Base-by-base conservation (phyloP, 2,113 vertebrate genomes). In the Chrysemys picta region DNA sequence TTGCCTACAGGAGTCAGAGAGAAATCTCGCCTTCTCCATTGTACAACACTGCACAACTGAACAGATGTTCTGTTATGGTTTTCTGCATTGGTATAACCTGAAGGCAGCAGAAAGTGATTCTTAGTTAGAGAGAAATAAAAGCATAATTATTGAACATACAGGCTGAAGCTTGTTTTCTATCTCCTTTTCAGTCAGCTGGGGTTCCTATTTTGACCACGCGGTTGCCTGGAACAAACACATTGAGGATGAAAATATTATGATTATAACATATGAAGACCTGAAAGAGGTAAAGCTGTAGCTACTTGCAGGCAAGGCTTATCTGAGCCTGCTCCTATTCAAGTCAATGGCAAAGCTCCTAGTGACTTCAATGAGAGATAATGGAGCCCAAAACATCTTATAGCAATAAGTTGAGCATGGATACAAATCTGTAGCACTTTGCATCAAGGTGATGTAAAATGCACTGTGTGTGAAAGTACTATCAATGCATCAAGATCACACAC, bases 131-230 rank as follows among this genome's bases (percentile, higher is more conserved):
- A 72, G n/a, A 57, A 80, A 2, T 42, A 82, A 89, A 69, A n/a
- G 62, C 16, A 2, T n/a, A 31, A 45, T 86, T 78, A 54, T 80
- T 88, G 91, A 92, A 88, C 38, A 88, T 38, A 54, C 56, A 45
- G 54, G 38, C 4, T 56, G 54, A 54, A 91, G 25, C 7, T 89
- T 76, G 94, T 27, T 93, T 90, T 80, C 84, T 14, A 2, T 53
- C 5, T 87, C 14, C 62, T 83, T 96, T 96, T 59, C 79, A 98
- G 98, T 99, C 42, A 17, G 83, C 75, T 99, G 98, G 98, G 98
- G 98, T 49, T 99, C 98, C 16, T 99, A 98, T 98, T 99, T 99
- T 97, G 98, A 99, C 75, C 98, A 98, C 49, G 98, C 97, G 72
- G 57, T 98, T 54, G 97, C 95, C 52, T 99, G 99, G 98, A 99